Percentiles rank a stretch among this genome's conserved stretches.
Conservation (phyloP, 2,797 vertebrate genomes). For the Rousettus madagascariensis region DNA sequence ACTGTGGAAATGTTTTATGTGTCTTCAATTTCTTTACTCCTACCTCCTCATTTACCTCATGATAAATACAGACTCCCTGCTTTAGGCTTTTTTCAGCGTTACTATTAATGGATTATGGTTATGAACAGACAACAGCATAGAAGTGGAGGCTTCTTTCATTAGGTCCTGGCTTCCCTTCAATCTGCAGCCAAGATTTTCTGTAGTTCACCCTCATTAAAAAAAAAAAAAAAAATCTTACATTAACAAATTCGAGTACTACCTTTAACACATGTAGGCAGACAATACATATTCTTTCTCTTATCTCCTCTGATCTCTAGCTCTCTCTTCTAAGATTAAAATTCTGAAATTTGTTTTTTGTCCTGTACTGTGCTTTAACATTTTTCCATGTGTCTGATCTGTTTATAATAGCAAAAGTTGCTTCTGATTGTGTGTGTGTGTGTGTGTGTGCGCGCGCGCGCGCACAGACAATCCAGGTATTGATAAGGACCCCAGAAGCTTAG, state of each 20-base stretch:
- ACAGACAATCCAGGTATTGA: neutral
- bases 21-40: neutral
- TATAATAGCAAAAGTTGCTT: neutral
- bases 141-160: neutral
- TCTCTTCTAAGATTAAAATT: neutral
- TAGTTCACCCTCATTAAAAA: neutral
- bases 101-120: neutral
- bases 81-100: neutral
- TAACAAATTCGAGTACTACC: neutral
- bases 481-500: neutral
- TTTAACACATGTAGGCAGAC: neutral
- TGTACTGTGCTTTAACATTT: neutral
- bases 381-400: neutral
- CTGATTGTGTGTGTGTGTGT: neutral
- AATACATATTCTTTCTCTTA: neutral
- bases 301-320: neutral
- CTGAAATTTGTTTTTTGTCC: neutral
- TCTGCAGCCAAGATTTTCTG: neutral
- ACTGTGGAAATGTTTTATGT: neutral
- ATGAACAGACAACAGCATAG: neutral
- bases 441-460: no score
- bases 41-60: neutral
- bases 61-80: neutral
- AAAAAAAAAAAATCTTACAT: neutral
- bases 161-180: neutral